Percentiles rank a stretch among this genome's conserved stretches.
Conservation (phyloP, 2,113 vertebrate genomes). For the Ellobius talpinus region DNA sequence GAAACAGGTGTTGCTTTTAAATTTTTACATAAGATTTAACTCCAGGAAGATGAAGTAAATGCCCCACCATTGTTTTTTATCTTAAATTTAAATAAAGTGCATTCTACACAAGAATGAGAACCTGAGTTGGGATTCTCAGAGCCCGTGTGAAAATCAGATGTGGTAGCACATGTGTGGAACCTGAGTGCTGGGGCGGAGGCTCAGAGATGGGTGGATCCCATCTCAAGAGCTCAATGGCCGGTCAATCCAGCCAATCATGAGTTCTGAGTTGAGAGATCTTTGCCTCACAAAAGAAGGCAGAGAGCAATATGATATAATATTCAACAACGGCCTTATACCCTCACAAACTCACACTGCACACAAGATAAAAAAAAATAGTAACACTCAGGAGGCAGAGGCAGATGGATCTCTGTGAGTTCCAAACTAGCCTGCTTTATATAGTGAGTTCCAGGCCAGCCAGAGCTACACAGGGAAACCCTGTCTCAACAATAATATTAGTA, state of each 20-base stretch:
- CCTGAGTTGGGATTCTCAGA: not conserved
- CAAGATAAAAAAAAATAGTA: not conserved
- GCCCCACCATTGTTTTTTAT: not conserved
- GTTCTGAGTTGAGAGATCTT: not conserved
- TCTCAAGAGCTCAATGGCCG: not conserved
- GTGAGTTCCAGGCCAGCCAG: not conserved
- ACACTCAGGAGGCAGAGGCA: not conserved
- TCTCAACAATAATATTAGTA: not conserved
- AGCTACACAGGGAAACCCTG: not conserved
- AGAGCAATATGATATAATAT: not conserved
- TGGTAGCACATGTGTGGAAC: too few relatives aligned
- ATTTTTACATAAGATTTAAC: not conserved
- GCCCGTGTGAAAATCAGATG: not conserved
- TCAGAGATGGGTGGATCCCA: not conserved
- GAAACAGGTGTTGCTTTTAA: conserved; percentile 1
- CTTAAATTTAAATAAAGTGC: not conserved
- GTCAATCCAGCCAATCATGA: not conserved
- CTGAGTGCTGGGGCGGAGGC: not conserved
- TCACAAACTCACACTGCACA: not conserved
- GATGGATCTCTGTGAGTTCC: too few relatives aligned
- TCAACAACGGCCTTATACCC: not conserved
- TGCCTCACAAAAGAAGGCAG: not conserved
- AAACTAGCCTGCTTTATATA: not conserved
- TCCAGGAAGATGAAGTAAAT: conserved; percentile 47
- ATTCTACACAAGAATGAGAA: too few relatives aligned